phyloP scores from a whole-genome alignment of 2,888 invertebrate genomes.

The Pecten maximus region DNA sequence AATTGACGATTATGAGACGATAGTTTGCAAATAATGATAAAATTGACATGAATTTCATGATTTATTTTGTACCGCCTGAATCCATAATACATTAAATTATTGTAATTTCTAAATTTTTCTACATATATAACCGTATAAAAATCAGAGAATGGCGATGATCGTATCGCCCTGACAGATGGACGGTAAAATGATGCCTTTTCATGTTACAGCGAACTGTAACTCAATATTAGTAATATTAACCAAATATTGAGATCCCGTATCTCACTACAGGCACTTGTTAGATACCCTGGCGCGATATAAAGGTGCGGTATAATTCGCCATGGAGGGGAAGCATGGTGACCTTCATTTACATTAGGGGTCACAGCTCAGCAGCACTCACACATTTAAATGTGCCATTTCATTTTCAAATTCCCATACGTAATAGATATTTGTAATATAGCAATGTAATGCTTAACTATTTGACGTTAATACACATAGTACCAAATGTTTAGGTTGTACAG shows the following conservation, averaged over 20 bases:
- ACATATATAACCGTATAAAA: constrained; percentile 2
- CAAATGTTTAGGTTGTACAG: no score
- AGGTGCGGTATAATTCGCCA: neutral
- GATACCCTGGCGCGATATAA: neutral
- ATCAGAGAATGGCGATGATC: neutral
- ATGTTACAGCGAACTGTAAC: neutral
- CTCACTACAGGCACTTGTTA: neutral
- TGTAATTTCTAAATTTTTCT: neutral
- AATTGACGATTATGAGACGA: neutral
- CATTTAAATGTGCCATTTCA: no score
- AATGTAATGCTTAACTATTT: no score
- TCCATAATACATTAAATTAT: neutral
- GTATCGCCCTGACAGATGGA: neutral
- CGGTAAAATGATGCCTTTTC: neutral
- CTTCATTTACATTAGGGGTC: neutral
- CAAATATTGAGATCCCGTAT: neutral
- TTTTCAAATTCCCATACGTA: no score
- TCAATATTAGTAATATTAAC: neutral
- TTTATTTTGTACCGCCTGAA: constrained; percentile 7
- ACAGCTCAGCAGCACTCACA: no score
- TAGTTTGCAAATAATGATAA: neutral
- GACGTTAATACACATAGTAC: no score
- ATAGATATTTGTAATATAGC: no score
- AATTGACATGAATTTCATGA: neutral
- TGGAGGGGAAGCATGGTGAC: neutral